Conservation (phyloP, 2,113 vertebrate species). For the Brachirus orientalis region DNA sequence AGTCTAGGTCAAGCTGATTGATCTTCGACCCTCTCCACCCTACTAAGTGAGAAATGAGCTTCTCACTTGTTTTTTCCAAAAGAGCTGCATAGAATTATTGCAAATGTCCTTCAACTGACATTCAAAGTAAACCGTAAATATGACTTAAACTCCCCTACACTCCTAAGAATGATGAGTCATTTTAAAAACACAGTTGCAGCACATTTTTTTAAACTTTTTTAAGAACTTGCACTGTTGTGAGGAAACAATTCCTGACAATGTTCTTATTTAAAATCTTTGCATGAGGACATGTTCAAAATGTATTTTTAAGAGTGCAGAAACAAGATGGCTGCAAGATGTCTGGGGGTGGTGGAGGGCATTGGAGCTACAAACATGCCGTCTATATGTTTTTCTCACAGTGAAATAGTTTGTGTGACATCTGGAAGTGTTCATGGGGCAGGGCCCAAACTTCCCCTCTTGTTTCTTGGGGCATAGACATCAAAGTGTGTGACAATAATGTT, state of each 20-base stretch:
- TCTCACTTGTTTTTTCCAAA: too few relatives aligned
- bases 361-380: constrained; percentile 20
- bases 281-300: not conserved
- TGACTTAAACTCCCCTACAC: too few relatives aligned
- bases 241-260: too few relatives aligned
- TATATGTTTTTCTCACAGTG: constrained; percentile 54
- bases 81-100: too few relatives aligned
- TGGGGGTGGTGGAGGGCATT: not conserved
- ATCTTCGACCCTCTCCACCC: constrained; percentile 8
- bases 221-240: too few relatives aligned
- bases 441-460: not conserved
- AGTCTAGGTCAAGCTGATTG: constrained; percentile 1
- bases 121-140: too few relatives aligned
- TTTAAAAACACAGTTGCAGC: too few relatives aligned
- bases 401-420: constrained; percentile 64
- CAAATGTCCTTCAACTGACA: too few relatives aligned
- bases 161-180: too few relatives aligned
- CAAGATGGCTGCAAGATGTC: constrained; percentile 60
- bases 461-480: constrained; percentile 56
- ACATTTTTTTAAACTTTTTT: too few relatives aligned
- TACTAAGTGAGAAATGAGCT: too few relatives aligned
- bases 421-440: constrained; percentile 59
- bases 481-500: constrained; percentile 37
- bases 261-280: too few relatives aligned
- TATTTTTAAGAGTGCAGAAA: constrained; percentile 18